Evolutionary conservation across 1,140 invertebrate genomes (phyloP).

Genomic region (Artemia franciscana): DNA sequence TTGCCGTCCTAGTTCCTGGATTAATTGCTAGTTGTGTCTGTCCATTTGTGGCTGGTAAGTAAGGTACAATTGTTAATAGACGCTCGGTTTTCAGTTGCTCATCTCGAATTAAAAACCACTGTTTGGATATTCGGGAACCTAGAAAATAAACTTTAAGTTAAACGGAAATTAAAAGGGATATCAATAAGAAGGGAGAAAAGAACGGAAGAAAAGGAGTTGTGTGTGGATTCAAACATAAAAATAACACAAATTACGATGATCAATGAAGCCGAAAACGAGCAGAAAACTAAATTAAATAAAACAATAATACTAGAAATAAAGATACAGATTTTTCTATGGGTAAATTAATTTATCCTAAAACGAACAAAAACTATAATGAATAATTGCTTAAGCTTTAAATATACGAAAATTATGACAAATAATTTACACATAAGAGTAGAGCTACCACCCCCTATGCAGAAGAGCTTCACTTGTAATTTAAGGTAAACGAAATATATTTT

Average conservation of each 20-base stretch:
- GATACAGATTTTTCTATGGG: too few species aligned
- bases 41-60: constrained; percentile 22
- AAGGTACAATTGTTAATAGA: constrained; percentile 47
- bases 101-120: constrained; percentile 70
- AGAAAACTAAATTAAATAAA: too few species aligned
- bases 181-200: constrained; percentile 5
- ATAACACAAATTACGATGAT: not conserved
- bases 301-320: too few species aligned
- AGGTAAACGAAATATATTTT: too few species aligned
- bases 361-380: too few species aligned
- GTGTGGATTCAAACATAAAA: not conserved
- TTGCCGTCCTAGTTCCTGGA: constrained; percentile 29
- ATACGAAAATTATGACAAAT: too few species aligned
- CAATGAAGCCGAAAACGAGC: too few species aligned
- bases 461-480: too few species aligned
- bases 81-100: constrained; percentile 52
- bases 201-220: not conserved
- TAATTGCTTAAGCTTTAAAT: too few species aligned
- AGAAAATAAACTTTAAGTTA: constrained; percentile 14
- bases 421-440: too few species aligned
- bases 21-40: constrained; percentile 27
- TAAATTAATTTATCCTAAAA: too few species aligned
- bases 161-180: not conserved
- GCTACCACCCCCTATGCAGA: too few species aligned
- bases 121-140: constrained; percentile 55